These are phyloP conservation scores for Smutsia temminckii DNA, from an alignment of 2,797 vertebrate genomes.

Conservation along the genomic window DNA sequence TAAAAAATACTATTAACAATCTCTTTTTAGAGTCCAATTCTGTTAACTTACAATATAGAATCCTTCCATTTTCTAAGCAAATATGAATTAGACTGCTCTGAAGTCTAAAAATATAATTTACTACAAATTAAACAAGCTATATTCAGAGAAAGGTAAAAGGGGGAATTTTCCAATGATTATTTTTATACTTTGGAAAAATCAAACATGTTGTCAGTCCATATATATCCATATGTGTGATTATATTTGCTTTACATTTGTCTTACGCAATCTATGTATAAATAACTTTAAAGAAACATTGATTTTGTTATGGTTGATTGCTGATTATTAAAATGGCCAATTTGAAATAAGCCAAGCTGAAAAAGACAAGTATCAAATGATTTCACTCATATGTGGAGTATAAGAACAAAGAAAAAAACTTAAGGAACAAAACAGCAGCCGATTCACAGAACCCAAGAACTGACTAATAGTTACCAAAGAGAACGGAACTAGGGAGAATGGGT, in stretches of 20 bases:
- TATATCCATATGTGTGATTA: neutral
- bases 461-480: no score
- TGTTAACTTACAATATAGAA: neutral
- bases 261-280: neutral
- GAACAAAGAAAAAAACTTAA: no score
- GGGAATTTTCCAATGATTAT: neutral
- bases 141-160: slow-evolving; percentile 4
- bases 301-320: neutral
- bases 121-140: neutral
- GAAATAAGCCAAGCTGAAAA: neutral
- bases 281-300: slow-evolving; percentile 37
- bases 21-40: neutral
- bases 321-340: slow-evolving; percentile 40
- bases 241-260: neutral
- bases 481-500: no score
- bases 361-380: no score
- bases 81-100: neutral
- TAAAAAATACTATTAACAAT: neutral
- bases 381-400: no score
- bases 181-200: slow-evolving; percentile 39
- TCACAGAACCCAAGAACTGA: no score
- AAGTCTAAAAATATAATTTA: neutral
- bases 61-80: neutral
- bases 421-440: no score
- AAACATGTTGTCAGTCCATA: neutral